These are phyloP conservation scores for Drosophila paranaensis DNA, from an alignment of 2,888 invertebrate genomes.

Conservation along the genomic window DNA sequence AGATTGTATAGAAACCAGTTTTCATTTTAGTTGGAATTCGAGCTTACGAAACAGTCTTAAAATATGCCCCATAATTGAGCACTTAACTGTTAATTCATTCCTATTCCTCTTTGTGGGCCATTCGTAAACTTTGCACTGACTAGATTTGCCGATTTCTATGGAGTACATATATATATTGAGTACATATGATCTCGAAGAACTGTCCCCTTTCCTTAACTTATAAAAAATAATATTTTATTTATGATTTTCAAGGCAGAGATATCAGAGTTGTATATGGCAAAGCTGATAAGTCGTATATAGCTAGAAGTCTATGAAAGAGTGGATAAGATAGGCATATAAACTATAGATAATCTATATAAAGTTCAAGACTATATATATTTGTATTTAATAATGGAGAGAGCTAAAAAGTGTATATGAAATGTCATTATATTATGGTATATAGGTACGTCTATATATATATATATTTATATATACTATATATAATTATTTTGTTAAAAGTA, in stretches of 20 bases:
- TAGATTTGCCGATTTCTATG: no score
- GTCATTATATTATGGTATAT: background rate
- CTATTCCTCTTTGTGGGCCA: slow-evolving; percentile 5
- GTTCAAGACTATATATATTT: background rate
- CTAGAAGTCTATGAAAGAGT: background rate
- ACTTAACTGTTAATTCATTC: background rate
- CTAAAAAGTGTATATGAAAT: background rate
- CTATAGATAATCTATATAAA: slow-evolving; percentile 4
- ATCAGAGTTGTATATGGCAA: background rate
- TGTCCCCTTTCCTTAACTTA: no score
- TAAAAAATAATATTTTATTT: background rate
- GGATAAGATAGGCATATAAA: slow-evolving; percentile 3
- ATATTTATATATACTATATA: background rate
- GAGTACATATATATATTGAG: no score
- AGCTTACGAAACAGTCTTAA: background rate
- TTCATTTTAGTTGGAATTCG: background rate
- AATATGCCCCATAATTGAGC: background rate
- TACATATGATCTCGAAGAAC: no score
- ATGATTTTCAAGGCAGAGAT: background rate
- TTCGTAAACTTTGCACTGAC: slow-evolving; percentile 10
- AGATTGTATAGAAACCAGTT: slow-evolving; percentile 7
- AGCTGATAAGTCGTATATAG: background rate
- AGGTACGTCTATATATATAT: background rate
- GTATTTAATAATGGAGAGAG: background rate
- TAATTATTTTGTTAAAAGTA: slow-evolving; percentile 8